Percentiles rank a stretch among this genome's conserved stretches.
Evolutionary conservation across 2,888 invertebrate species (phyloP).

Genomic region (Ormyrus pomaceus): DNA sequence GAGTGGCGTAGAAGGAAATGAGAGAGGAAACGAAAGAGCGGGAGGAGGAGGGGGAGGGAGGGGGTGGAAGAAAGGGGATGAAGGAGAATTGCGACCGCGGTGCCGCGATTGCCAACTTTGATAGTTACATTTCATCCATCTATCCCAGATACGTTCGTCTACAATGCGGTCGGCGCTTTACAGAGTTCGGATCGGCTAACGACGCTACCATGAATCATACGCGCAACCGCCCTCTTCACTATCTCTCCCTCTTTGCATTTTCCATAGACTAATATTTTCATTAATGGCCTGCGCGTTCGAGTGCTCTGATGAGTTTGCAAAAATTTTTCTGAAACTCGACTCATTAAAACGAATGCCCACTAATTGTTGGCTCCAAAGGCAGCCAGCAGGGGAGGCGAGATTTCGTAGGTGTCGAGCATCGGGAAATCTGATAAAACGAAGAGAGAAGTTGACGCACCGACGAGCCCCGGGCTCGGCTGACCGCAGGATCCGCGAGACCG

Average conservation of each 20-base stretch:
- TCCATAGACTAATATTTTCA: slow-evolving; percentile 50
- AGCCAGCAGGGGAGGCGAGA: neutral
- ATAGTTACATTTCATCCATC: slow-evolving; percentile 74
- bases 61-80: slow-evolving; percentile 51
- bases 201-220: slow-evolving; percentile 53
- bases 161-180: slow-evolving; percentile 54
- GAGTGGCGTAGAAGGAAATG: slow-evolving; percentile 47
- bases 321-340: neutral
- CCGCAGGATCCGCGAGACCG: slow-evolving; percentile 41
- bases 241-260: neutral
- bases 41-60: slow-evolving; percentile 47
- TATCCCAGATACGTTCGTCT: slow-evolving; percentile 64
- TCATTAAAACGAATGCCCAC: neutral
- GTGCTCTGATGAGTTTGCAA: slow-evolving; percentile 34
- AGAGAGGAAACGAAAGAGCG: slow-evolving; percentile 50
- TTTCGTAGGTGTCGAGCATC: slow-evolving; percentile 33
- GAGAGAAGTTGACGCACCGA: slow-evolving; percentile 11
- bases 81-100: slow-evolving; percentile 58
- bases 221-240: slow-evolving; percentile 19
- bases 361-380: neutral
- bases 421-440: slow-evolving; percentile 36
- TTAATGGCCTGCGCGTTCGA: slow-evolving; percentile 40
- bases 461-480: slow-evolving; percentile 26
- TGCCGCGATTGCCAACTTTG: slow-evolving; percentile 73
- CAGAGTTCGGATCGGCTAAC: slow-evolving; percentile 55